Percentiles rank a stretch among this genome's conserved stretches.
Conservation (phyloP, 2,797 vertebrate species). For the Taenioides sp. region DNA sequence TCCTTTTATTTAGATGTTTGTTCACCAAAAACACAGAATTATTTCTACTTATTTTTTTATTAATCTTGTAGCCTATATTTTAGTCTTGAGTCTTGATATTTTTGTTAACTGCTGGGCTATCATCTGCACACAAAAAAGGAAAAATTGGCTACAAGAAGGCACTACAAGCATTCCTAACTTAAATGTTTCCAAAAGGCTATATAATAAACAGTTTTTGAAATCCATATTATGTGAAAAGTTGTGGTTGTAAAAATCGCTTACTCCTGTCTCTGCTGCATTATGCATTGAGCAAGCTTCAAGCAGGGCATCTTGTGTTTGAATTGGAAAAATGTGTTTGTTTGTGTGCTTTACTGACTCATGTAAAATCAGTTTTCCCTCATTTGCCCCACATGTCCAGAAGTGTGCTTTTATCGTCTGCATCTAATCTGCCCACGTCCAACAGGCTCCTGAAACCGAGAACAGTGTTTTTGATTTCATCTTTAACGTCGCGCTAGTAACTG, state of each 20-base stretch:
- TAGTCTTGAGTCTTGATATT: neutral
- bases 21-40: neutral
- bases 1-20: neutral
- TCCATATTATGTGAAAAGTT: neutral
- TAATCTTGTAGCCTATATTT: neutral
- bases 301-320: neutral
- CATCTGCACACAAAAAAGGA: neutral
- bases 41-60: neutral
- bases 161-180: too few relatives aligned
- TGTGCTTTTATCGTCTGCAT: slow-evolving; percentile 37
- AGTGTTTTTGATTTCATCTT: slow-evolving; percentile 49
- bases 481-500: slow-evolving; percentile 56
- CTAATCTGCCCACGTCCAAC: slow-evolving; percentile 28
- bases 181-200: too few relatives aligned
- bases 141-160: neutral
- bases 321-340: slow-evolving; percentile 13
- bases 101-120: neutral
- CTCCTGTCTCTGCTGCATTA: neutral
- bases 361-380: slow-evolving; percentile 41
- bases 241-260: neutral
- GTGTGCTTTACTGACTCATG: slow-evolving; percentile 15
- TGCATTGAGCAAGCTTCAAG: neutral
- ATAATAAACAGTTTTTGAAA: neutral
- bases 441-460: slow-evolving; percentile 39
- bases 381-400: slow-evolving; percentile 45